A percentile compares a stretch with the other conserved stretches of the same genome.
Evolutionary conservation across 37 sponge, comb jelly and placozoan species (phyloP).

Genomic region (Chondrosia reniformis): DNA sequence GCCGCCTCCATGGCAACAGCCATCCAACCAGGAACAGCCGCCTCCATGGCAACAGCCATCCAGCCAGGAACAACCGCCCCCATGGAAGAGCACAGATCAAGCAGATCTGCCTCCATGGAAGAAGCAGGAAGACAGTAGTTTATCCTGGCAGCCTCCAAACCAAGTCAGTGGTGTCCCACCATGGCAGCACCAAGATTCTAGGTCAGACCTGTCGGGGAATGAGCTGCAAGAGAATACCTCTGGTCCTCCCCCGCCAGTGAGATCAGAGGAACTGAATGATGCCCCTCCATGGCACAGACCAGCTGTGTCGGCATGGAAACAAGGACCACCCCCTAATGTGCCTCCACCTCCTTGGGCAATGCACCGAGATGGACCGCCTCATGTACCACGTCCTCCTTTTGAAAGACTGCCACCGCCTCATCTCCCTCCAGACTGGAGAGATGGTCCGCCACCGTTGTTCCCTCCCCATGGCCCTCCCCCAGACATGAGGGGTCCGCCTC

Average conservation of each 20-base stretch:
- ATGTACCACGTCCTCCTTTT: constrained; percentile 4
- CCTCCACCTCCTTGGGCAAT: constrained; percentile 10
- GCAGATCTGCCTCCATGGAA: constrained; percentile 1
- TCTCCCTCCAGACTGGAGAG: constrained; percentile 10
- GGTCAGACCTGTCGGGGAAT: background rate
- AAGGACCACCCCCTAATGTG: constrained; percentile 5
- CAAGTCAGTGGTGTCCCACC: background rate
- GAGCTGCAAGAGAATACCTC: background rate
- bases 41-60: constrained; percentile 3
- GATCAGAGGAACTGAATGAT: background rate
- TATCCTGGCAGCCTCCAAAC: background rate
- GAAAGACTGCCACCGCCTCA: background rate
- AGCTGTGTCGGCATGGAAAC: constrained; percentile 10
- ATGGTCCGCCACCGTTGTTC: background rate
- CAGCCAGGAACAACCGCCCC: background rate
- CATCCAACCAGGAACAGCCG: constrained; percentile 9
- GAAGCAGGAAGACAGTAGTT: background rate
- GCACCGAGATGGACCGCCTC: background rate
- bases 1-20: constrained; percentile 30
- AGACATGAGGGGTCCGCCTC: constrained; percentile 1
- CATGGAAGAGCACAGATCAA: constrained; percentile 21
- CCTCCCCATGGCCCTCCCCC: background rate
- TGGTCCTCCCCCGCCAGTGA: background rate
- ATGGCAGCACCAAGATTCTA: background rate
- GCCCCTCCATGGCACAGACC: constrained; percentile 2